phyloP scores from a whole-genome alignment of 92 coral and sea anemone species.

The Heteractis magnifica region DNA sequence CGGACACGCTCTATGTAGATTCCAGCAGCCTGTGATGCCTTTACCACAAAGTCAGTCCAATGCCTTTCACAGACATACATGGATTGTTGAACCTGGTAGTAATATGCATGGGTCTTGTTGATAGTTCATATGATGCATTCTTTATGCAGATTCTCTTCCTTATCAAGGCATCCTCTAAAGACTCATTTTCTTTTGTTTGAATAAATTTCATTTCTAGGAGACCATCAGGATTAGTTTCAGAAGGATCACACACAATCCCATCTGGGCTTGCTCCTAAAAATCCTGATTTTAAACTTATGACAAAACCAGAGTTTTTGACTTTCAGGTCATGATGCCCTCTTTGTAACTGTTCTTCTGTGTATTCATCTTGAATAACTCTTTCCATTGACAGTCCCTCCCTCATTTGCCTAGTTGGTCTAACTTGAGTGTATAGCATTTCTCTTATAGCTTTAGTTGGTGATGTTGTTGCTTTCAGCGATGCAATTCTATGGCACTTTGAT shows the following conservation, averaged over 20 bases:
- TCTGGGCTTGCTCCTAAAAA: slow-evolving; percentile 58
- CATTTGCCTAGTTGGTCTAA: neutral
- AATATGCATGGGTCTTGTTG: neutral
- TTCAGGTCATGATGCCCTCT: slow-evolving; percentile 22
- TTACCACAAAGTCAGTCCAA: slow-evolving; percentile 53
- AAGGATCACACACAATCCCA: slow-evolving; percentile 44
- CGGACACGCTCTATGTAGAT: slow-evolving; percentile 23
- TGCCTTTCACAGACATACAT: slow-evolving; percentile 34
- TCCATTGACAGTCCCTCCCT: neutral
- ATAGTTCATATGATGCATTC: slow-evolving; percentile 7
- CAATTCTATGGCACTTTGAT: slow-evolving; percentile 34
- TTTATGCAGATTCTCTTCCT: slow-evolving; percentile 24
- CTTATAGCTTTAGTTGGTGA: too few species aligned
- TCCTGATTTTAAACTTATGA: slow-evolving; percentile 36
- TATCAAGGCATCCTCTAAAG: slow-evolving; percentile 18
- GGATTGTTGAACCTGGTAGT: slow-evolving; percentile 34
- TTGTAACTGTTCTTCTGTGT: neutral
- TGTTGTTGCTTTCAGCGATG: neutral
- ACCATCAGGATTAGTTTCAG: slow-evolving; percentile 27
- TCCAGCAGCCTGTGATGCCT: slow-evolving; percentile 26
- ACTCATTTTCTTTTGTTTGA: slow-evolving; percentile 29
- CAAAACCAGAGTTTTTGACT: slow-evolving; percentile 42
- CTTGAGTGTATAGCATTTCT: too few species aligned
- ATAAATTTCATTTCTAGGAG: slow-evolving; percentile 51
- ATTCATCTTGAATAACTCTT: neutral